phyloP scores from a whole-genome alignment of 2,888 invertebrate species.

The Deilephila porcellus region DNA sequence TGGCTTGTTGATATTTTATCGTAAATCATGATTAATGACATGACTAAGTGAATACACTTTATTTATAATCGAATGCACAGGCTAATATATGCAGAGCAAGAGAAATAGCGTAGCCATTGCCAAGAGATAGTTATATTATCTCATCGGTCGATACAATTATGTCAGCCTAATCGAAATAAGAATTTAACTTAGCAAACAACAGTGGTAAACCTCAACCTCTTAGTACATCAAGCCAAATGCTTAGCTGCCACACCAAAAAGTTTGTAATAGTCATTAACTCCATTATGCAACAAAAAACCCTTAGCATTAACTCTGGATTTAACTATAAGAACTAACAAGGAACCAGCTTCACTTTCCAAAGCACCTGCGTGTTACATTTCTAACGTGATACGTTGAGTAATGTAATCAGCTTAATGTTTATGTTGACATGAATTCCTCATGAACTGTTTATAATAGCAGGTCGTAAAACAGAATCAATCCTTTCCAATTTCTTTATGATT shows the following conservation, averaged over 20 bases:
- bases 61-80: too few relatives aligned
- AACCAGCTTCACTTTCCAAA: conserved; percentile 8
- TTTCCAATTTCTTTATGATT: background rate
- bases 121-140: too few relatives aligned
- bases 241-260: background rate
- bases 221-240: background rate
- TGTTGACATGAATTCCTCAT: background rate
- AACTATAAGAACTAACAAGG: background rate
- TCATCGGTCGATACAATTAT: too few relatives aligned
- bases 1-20: too few relatives aligned
- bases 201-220: background rate
- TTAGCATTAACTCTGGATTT: background rate
- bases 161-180: too few relatives aligned
- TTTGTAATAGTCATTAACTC: background rate
- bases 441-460: background rate
- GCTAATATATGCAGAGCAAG: too few relatives aligned
- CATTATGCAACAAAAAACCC: background rate
- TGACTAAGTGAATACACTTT: too few relatives aligned
- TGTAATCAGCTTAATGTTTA: background rate
- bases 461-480: background rate
- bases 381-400: conserved; percentile 13
- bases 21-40: too few relatives aligned
- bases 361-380: too few relatives aligned
- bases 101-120: too few relatives aligned
- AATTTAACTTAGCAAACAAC: too few relatives aligned